Evolutionary conservation across 1,140 invertebrate species (phyloP), one percentile per base, ranked within the genome.

Genomic region (Helicoverpa zea): DNA sequence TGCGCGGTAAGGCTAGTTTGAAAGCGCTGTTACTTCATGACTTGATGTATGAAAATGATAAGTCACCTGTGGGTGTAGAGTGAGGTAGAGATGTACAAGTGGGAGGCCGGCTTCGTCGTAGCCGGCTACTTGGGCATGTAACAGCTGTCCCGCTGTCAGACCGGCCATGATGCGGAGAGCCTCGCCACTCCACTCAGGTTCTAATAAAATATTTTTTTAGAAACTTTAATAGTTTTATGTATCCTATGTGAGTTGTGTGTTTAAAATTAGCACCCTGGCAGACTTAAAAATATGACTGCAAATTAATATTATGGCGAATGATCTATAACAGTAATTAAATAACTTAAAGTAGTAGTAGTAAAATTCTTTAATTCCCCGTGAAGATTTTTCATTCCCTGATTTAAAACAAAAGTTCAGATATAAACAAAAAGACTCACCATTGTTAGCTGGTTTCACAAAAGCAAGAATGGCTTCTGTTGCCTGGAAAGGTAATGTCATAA

Each of bases 401-500:
- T 43, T 75, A 12, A 51, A 58, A 29, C 43, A 63, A n/a, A 14
- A 51, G 63, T 54, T 63, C 63, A 18, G 2, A 54, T 13, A 7
- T 16, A 18, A 2, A 63, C n/a, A 73, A 59, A 70, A 35, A 13
- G 49, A 78, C 56, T 88, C 82, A 90, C 94, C 95, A 95, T 98
- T 97, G 95, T 97, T 96, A 64, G 97, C 95, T 61, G 98, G 98
- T 93, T 97, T 96, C 78, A 99, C 96, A 95, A 99, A 97, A 11
- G 98, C 98, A 88, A 99, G 95, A 90, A 97, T 97, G 89, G 98
- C 98, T 96, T 99, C 99, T 52, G 98, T 97, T 61, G 99, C 98
- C 96, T 99, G 99, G 96, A 99, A 99, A 18, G 99, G 99, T 87
- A 99, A 95, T 35, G 96, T 96, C 95, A 99, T 97, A 91, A 99